These are phyloP conservation scores for Drosophila equinoxialis DNA, from an alignment of 1,140 invertebrate species.

Conservation along the genomic window DNA sequence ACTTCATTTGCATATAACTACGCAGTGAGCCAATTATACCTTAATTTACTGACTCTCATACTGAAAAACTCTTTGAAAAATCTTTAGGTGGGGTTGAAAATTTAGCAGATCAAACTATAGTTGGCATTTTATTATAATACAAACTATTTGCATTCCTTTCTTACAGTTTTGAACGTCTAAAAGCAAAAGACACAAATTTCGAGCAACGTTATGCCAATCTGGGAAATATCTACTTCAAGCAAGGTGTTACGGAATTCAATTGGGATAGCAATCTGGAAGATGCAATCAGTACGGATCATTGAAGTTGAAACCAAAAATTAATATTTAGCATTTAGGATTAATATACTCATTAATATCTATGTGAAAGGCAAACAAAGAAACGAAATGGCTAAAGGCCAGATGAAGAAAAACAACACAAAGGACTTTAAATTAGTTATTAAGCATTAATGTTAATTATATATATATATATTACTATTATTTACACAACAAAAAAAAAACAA, in stretches of 20 bases:
- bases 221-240: conserved; percentile 88
- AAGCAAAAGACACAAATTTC: conserved; percentile 91
- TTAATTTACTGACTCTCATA: too few species aligned
- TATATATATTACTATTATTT: conserved; percentile 15
- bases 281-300: conserved; percentile 84
- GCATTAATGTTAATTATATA: conserved; percentile 64
- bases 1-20: not conserved
- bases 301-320: conserved; percentile 77
- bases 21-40: not conserved
- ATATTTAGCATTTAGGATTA: conserved; percentile 61
- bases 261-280: conserved; percentile 93
- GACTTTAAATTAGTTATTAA: conserved; percentile 74
- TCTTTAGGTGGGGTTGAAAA: too few species aligned
- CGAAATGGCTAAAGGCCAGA: conserved; percentile 32
- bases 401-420: conserved; percentile 64
- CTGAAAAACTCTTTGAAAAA: too few species aligned
- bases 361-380: conserved; percentile 28
- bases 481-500: not conserved
- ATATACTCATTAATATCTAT: conserved; percentile 40
- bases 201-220: conserved; percentile 90
- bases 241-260: conserved; percentile 91
- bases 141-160: not conserved
- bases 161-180: conserved; percentile 90
- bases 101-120: too few species aligned
- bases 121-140: too few species aligned